These are phyloP conservation scores for Machaerirhynchus nigripectus DNA, from an alignment of 2,113 vertebrate genomes.

Conservation along the genomic window DNA sequence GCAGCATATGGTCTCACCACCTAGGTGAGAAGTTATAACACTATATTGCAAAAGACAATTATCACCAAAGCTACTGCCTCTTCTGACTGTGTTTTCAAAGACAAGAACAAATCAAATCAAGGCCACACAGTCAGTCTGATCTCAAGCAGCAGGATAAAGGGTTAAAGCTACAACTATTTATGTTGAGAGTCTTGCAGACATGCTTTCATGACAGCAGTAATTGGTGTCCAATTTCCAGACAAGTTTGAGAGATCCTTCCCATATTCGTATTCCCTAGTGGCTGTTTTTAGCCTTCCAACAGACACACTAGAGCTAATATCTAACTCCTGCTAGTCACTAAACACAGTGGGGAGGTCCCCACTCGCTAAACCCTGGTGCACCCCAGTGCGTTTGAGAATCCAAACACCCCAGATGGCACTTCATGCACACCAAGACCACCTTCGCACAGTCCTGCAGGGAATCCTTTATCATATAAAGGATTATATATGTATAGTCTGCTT, in stretches of 20 bases:
- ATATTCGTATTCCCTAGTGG: background rate
- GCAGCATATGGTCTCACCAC: background rate
- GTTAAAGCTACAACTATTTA: background rate
- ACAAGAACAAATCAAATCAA: background rate
- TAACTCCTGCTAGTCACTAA: background rate
- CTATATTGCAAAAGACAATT: background rate
- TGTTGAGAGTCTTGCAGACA: background rate
- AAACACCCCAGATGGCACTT: background rate
- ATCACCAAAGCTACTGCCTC: background rate
- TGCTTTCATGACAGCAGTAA: background rate
- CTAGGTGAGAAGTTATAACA: background rate
- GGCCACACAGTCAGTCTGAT: background rate
- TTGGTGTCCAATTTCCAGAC: background rate
- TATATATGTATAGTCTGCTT: background rate
- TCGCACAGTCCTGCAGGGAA: background rate
- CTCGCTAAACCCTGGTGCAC: rapidly evolving
- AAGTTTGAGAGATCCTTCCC: background rate
- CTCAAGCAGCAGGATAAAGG: background rate
- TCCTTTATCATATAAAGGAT: background rate
- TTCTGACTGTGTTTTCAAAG: background rate
- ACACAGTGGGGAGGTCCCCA: rapidly evolving
- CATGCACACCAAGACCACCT: background rate
- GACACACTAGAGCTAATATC: background rate
- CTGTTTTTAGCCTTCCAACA: background rate
- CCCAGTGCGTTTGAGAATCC: background rate